phyloP scores from a whole-genome alignment of 2,113 vertebrate species.

The Sciurus niger region DNA sequence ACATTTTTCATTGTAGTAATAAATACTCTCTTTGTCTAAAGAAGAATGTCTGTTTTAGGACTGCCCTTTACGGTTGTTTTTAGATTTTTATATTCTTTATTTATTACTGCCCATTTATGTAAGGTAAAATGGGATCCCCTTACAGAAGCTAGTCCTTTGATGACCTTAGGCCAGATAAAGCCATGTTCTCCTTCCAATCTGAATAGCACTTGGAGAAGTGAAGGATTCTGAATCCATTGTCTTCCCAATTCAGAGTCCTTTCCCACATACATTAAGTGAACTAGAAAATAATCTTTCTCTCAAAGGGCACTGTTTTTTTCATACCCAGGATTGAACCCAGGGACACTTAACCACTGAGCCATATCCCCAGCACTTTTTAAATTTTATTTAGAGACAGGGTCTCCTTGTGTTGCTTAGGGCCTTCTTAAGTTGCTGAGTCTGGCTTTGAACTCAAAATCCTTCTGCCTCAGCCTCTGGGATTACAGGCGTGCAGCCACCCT shows the following conservation, averaged over 20 bases:
- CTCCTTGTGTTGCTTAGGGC: no score
- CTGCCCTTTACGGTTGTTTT: slow-evolving; percentile 44
- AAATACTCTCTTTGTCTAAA: slow-evolving; percentile 47
- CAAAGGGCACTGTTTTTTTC: background rate
- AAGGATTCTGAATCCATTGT: slow-evolving; percentile 46
- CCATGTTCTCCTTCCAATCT: slow-evolving; percentile 24
- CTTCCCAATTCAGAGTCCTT: background rate
- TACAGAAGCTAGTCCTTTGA: background rate
- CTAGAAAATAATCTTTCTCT: slow-evolving; percentile 56
- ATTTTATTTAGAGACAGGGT: no score
- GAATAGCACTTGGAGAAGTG: background rate
- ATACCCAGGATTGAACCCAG: no score
- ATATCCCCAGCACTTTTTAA: no score
- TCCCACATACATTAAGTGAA: background rate
- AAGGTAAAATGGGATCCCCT: slow-evolving; percentile 9
- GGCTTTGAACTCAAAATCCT: no score
- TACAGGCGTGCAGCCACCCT: no score
- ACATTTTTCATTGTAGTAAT: slow-evolving; percentile 54
- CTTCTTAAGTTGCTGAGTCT: no score
- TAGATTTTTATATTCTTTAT: slow-evolving; percentile 60
- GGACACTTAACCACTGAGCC: no score
- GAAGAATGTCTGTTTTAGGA: slow-evolving; percentile 56
- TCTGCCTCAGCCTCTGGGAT: no score
- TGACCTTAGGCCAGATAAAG: slow-evolving; percentile 31
- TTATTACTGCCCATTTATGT: slow-evolving; percentile 36